A percentile compares a stretch with the other conserved stretches of the same genome.
Evolutionary conservation across 2,797 vertebrate species (phyloP).

Genomic region (Cossypha polioptera): DNA sequence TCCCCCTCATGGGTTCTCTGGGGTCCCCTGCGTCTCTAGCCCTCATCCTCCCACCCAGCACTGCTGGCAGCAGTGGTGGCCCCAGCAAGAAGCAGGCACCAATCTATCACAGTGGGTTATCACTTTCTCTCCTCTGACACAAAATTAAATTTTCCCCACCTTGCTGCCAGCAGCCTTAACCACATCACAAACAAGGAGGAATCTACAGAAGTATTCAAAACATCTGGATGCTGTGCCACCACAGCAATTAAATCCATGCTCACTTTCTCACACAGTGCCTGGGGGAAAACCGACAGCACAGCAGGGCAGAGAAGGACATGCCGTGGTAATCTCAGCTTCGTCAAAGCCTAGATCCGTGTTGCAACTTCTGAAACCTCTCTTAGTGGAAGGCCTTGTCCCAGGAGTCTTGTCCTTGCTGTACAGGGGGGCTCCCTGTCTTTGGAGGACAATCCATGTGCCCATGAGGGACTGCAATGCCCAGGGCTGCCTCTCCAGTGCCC

Average conservation of each 20-base stretch:
- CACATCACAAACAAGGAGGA: slow-evolving; percentile 62
- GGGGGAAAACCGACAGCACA: not conserved
- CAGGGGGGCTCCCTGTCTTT: fast-evolving
- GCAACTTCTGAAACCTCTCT: not conserved
- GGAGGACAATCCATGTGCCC: not conserved
- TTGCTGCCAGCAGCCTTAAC: slow-evolving; percentile 37
- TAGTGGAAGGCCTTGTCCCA: not conserved
- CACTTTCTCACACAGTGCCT: slow-evolving; percentile 34
- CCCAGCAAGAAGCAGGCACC: not conserved
- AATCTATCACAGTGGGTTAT: not conserved
- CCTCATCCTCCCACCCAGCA: not conserved
- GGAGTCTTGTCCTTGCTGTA: not conserved
- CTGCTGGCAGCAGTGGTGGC: not conserved
- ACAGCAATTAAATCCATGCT: slow-evolving; percentile 8
- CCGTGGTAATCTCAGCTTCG: not conserved
- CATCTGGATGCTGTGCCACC: slow-evolving; percentile 54
- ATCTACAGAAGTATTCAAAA: slow-evolving; percentile 59
- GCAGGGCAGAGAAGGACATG: slow-evolving; percentile 43
- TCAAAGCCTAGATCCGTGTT: not conserved
- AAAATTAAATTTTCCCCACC: not conserved
- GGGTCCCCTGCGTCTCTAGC: not conserved
- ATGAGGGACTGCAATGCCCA: fast-evolving
- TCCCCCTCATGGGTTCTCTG: not conserved
- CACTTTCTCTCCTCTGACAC: not conserved
- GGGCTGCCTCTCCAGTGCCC: fast-evolving